These are phyloP conservation scores for Ammodytes dubius DNA, from an alignment of 2,113 vertebrate genomes.

Conservation along the genomic window DNA sequence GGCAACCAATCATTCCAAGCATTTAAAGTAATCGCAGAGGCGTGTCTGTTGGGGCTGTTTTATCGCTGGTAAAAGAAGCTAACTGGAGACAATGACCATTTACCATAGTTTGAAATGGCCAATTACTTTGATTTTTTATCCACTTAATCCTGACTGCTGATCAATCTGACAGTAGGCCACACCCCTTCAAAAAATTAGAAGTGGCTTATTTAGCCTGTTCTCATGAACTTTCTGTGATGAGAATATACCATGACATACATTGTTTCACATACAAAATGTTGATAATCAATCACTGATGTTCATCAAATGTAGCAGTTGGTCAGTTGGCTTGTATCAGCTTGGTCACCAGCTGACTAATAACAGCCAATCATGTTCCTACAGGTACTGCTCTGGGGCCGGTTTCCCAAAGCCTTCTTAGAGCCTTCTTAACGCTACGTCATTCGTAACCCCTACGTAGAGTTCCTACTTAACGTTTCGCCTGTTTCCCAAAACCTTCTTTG, in stretches of 20 bases:
- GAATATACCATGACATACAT: not conserved
- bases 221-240: not conserved
- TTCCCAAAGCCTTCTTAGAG: not conserved
- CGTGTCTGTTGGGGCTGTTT: not conserved
- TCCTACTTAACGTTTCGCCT: too few relatives aligned
- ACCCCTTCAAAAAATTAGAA: not conserved
- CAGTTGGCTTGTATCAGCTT: not conserved
- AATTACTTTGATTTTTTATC: not conserved
- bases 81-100: not conserved
- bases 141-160: not conserved
- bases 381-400: too few relatives aligned
- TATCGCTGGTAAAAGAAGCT: not conserved
- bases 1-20: conserved; percentile 2
- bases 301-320: not conserved
- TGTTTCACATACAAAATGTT: not conserved
- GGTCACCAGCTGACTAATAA: not conserved
- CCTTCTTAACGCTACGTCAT: too few relatives aligned
- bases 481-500: too few relatives aligned
- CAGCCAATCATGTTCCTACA: not conserved
- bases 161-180: not conserved
- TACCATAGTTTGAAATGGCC: not conserved
- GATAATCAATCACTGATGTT: not conserved
- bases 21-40: conserved; percentile 8
- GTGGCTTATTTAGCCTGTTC: not conserved
- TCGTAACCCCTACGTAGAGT: too few relatives aligned